Base-by-base conservation (phyloP, 2,797 vertebrate genomes). In the Scolopax bukidnonensis region DNA sequence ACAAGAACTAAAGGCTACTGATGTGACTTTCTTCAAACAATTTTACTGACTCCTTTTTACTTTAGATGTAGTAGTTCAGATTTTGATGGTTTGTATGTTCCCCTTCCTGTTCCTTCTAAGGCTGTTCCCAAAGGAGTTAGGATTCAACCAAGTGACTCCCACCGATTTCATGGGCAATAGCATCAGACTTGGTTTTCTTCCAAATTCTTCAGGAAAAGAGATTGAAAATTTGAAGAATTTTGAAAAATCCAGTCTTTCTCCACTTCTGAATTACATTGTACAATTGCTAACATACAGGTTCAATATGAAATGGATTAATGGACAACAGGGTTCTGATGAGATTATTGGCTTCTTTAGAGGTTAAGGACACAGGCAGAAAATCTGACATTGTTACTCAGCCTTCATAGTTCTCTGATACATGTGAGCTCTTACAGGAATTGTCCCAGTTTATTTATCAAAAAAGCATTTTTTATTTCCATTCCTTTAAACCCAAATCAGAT, bases 301-400 rank as follows among this genome's bases (percentile, higher is more conserved):
- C 4, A 0, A 14, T 56, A 19, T 28, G 47, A 51, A 75, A 60
- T 1, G 3, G 7, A 25, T 43, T 45, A 64, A 64, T 2, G 53
- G 33, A 12, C 18, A 68, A 4, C 19, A 13, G 12, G 12, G 32
- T 17, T 78, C 32, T 36, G 17, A 33, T 11, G 0, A 0, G 24
- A 18, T 74, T 50, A 25, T 74, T 69, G 25, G 6, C 57, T 61
- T 43, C 8, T 43, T 51, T 57, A 45, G 71, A 64, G 12, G 13
- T 67, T 61, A 25, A 59, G 41, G 28, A 48, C 25, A 17, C 5
- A 21, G 24, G 38, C 45, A 83, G 41, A 60, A 83, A 41, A 27
- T n/a, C 47, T 51, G 48, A 4, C 2, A 1, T 19, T 79, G 45
- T 57, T 75, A 18, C 30, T n/a, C 16, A 27, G 10, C 8, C 41